Evolutionary conservation across 2,113 vertebrate genomes (phyloP).

Genomic region (Alces alces): DNA sequence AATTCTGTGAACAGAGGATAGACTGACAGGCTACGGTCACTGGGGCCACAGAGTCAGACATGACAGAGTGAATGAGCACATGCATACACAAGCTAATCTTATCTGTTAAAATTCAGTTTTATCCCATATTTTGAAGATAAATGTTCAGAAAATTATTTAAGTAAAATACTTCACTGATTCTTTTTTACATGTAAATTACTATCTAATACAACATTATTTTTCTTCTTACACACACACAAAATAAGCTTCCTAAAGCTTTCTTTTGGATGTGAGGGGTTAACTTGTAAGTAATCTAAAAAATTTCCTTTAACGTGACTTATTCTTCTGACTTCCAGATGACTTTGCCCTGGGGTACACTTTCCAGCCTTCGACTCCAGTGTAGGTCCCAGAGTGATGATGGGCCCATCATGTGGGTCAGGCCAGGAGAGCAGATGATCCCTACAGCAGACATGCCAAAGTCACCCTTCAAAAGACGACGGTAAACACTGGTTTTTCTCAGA

Average conservation of each 20-base stretch:
- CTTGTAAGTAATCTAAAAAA: neutral
- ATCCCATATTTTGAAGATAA: neutral
- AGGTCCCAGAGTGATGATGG: constrained; percentile 97
- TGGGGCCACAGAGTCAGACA: neutral
- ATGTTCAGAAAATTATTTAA: constrained; percentile 25
- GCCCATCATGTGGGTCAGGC: constrained; percentile 98
- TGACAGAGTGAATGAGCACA: neutral
- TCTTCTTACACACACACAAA: neutral
- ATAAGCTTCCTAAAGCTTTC: neutral
- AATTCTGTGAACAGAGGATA: neutral
- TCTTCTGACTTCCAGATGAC: constrained; percentile 88
- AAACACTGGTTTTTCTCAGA: constrained; percentile 63
- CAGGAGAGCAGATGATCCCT: constrained; percentile 98
- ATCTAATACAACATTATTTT: neutral
- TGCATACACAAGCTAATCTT: neutral
- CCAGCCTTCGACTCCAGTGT: constrained; percentile 93
- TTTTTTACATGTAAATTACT: constrained; percentile 3
- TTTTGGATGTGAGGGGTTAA: neutral
- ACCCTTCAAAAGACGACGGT: constrained; percentile 97
- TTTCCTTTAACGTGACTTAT: neutral
- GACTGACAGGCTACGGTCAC: neutral
- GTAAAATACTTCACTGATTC: neutral
- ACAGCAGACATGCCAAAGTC: constrained; percentile 99
- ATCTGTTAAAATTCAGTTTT: constrained; percentile 33
- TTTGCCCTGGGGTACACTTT: constrained; percentile 95